phyloP scores from a whole-genome alignment of 2,113 vertebrate genomes.

The Typhlomys cinereus region DNA sequence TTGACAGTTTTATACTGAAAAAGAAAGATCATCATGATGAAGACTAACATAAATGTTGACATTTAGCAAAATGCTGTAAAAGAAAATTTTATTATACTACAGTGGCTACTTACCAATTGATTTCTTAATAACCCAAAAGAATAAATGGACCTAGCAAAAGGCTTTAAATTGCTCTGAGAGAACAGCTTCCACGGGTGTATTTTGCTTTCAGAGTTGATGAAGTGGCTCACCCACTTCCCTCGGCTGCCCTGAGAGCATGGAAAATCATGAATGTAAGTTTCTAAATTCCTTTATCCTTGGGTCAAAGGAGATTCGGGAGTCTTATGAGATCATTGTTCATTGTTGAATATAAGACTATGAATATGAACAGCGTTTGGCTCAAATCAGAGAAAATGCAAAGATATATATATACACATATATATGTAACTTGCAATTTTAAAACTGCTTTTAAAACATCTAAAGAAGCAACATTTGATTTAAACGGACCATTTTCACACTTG shows the following conservation, averaged over 20 bases:
- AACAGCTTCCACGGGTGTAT: conserved; percentile 42
- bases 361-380: not conserved
- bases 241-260: conserved; percentile 42
- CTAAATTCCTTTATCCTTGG: conserved; percentile 41
- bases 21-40: conserved; percentile 61
- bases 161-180: conserved; percentile 63
- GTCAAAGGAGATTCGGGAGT: conserved; percentile 40
- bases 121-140: conserved; percentile 77
- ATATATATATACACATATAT: not conserved
- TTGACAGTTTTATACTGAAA: conserved; percentile 70
- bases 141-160: conserved; percentile 73
- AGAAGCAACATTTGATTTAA: conserved; percentile 20
- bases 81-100: conserved; percentile 71
- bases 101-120: conserved; percentile 72
- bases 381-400: conserved; percentile 14
- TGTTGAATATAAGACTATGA: conserved; percentile 43
- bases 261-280: conserved; percentile 54
- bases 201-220: conserved; percentile 65
- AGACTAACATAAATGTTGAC: conserved; percentile 77
- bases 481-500: not conserved
- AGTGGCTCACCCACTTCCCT: conserved; percentile 36
- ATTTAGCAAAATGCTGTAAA: conserved; percentile 75
- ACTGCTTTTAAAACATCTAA: conserved; percentile 41
- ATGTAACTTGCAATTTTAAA: not conserved
- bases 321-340: not conserved